Evolutionary conservation across 2,888 invertebrate genomes (phyloP), one percentile per base, ranked within the genome.

Genomic region (Chrysodeixis includens): DNA sequence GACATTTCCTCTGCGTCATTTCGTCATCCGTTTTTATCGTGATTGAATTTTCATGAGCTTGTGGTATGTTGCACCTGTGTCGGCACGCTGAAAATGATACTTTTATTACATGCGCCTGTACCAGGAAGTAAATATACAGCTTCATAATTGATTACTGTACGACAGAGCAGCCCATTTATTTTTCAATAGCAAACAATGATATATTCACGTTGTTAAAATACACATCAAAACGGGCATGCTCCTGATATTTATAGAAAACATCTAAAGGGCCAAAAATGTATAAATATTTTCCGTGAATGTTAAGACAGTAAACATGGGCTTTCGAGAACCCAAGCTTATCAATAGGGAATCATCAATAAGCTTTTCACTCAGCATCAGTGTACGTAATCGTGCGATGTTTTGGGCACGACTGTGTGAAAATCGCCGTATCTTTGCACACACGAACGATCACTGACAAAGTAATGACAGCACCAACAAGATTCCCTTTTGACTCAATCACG

Each of bases 381-480:
- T 40, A 54, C 64, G 67, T 66, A 56, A 68, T 71, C 49, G 32
- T 26, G 62, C 59, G 63, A 62, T 63, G 64, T 75, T 79, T 71
- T 40, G 69, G 49, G 59, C 63, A 56, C 77, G 69, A 69, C 51
- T 78, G 61, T 63, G 73, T 61, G 71, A 54, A 75, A 76, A 72
- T 72, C 66, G 53, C 44, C 69, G 66, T 78, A 78, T 81, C 73
- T 79, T 72, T 79, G 70, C 76, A 81, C 82, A 83, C 80, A 79
- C 79, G 74, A 81, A 51, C 75, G 75, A 81, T 66, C 81, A 82
- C 66, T 73, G 73, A 83, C 76, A 82, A 83, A 76, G 74, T 81
- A 77, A 84, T 81, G 80, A 73, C 70, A 72, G 32, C 52, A 63
- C 18, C 59, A 61, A 59, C 70, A 66, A 62, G 53, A 64, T 66